These are phyloP conservation scores for Mystacornis crossleyi DNA, from an alignment of 2,113 vertebrate genomes.

Conservation along the genomic window DNA sequence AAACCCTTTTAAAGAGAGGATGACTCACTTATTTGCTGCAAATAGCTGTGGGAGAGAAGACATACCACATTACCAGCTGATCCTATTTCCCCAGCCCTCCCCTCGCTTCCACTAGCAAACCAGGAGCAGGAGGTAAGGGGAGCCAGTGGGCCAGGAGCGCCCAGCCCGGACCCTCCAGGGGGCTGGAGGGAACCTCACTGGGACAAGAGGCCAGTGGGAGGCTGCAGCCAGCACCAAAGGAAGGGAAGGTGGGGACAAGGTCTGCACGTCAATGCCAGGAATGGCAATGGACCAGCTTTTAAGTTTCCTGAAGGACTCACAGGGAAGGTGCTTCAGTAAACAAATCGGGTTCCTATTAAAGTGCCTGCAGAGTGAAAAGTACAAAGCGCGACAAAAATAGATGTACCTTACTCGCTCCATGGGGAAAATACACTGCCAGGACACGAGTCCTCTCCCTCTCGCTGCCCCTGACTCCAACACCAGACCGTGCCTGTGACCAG, in stretches of 20 bases:
- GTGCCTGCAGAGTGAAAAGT: constrained; percentile 38
- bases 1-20: constrained; percentile 45
- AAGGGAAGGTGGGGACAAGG: constrained; percentile 8
- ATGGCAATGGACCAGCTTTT: constrained; percentile 71
- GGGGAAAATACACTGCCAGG: background rate
- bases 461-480: background rate
- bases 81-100: constrained; percentile 81
- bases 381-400: constrained; percentile 54
- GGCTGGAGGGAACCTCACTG: background rate
- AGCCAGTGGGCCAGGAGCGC: background rate
- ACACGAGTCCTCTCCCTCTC: background rate
- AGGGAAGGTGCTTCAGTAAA: constrained; percentile 86
- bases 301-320: constrained; percentile 81
- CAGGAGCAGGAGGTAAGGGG: background rate
- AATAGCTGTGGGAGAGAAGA: constrained; percentile 73
- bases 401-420: constrained; percentile 2
- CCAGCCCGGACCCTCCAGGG: background rate
- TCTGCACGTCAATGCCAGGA: background rate
- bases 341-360: constrained; percentile 66
- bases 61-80: constrained; percentile 87
- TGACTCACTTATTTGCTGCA: constrained; percentile 73
- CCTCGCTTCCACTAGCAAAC: constrained; percentile 27
- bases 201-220: background rate
- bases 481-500: background rate
- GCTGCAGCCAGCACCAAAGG: background rate